Percentiles rank a stretch among this genome's conserved stretches.
phyloP scores from a whole-genome alignment of 2,113 vertebrate species.

The Phodopus roborovskii region DNA sequence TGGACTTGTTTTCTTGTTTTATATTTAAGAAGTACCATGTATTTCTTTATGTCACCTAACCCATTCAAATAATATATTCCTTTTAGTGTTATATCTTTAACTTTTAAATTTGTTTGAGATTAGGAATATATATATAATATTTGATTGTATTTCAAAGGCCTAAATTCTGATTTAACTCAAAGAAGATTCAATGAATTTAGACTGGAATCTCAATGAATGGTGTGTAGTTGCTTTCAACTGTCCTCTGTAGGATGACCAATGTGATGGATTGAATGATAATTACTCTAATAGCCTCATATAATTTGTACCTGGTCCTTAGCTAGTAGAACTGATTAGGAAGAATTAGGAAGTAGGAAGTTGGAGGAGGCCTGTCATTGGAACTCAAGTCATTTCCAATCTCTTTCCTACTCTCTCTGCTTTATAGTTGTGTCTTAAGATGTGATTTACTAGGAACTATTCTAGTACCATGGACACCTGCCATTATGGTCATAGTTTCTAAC shows the following conservation, averaged over 20 bases:
- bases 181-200: not conserved
- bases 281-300: not conserved
- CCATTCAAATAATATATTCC: not conserved
- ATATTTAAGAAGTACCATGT: not conserved
- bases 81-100: not conserved
- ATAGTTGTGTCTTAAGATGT: not conserved
- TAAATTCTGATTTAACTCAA: not conserved
- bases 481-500: not conserved
- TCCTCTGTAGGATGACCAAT: not conserved
- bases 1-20: not conserved
- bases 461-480: not conserved
- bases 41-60: not conserved
- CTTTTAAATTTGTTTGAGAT: not conserved
- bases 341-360: not conserved
- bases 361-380: not conserved
- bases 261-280: not conserved
- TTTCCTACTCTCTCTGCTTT: not conserved
- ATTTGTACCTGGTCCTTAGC: not conserved
- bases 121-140: not conserved
- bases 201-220: not conserved
- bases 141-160: not conserved
- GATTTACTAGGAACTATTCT: not conserved
- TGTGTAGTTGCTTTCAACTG: not conserved
- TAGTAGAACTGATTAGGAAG: not conserved
- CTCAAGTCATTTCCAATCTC: not conserved